Evolutionary conservation across 2,888 invertebrate genomes (phyloP), one percentile per base, ranked within the genome.

Genomic region (Cataglyphis livida): DNA sequence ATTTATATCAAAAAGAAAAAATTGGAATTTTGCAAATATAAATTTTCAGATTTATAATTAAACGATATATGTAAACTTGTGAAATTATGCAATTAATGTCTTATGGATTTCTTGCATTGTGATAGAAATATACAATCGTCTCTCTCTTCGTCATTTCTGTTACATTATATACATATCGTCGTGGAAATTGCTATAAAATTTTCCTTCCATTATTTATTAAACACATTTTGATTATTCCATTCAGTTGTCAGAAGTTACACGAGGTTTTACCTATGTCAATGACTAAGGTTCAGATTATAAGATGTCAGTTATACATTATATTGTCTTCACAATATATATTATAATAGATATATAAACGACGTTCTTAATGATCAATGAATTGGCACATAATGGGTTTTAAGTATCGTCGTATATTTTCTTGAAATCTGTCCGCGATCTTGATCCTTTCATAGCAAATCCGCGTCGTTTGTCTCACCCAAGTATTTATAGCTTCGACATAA

Each of bases 401-500:
- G 25, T 66, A 66, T 57, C 6, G 54, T 10, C 32, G 10, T 21
- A 70, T 21, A 15, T 70, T 70, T 78, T 70, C 57, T 70, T 5
- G 7, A 41, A 32, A 25, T 25, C 68, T 10, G 21, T 78, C 41
- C 10, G 32, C 71, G 64, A 25, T 59, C 59, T 73, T 73, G 59
- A 62, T n/a, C 65, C 65, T 65, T 75, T 75, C 75, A 75, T 4
- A 5, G 48, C 12, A 65, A 62, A 64, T 75, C 35, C 32, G 51
- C 75, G 9, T 51, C 35, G 44, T 65, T 65, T 51, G 66, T 65
- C 38, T n/a, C 57, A 12, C 4, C 10, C 44, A 51, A 9, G 32
- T 78, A 78, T 70, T 79, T 79, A 59, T 44, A 59, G 35, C 66
- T n/a, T 25, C 15, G 32, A 32, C 78, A 44, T 48, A 44, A 54